Conservation (phyloP, 1,140 invertebrate genomes). For the Magallana ariakensis region DNA sequence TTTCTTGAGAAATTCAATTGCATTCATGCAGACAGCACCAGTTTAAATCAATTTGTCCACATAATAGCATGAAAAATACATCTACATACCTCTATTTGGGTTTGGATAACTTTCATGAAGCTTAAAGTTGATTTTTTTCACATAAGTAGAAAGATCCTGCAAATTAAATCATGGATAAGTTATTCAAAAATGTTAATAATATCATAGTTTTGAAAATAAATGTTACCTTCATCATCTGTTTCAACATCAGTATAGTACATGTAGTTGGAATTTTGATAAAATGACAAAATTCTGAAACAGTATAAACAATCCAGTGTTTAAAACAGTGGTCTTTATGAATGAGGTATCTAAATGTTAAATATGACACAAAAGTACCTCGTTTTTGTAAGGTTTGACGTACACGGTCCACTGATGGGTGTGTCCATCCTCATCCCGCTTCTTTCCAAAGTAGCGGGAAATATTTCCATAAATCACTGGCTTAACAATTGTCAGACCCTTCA, state of each 20-base stretch:
- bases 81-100: conserved; percentile 86
- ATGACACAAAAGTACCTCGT: conserved; percentile 82
- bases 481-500: conserved; percentile 91
- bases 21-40: no score
- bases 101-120: conserved; percentile 98
- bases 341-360: neutral
- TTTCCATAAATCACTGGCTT: conserved; percentile 99
- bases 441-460: conserved; percentile 95
- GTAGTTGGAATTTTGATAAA: no score
- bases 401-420: conserved; percentile 99
- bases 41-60: no score
- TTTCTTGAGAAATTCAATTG: no score
- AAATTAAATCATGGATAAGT: conserved; percentile 39
- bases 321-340: no score
- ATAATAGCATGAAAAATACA: no score
- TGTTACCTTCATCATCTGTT: no score
- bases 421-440: conserved; percentile 98
- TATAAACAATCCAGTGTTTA: no score
- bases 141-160: conserved; percentile 93
- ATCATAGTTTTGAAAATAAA: neutral
- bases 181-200: neutral
- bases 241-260: no score
- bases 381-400: conserved; percentile 94
- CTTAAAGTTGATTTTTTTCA: conserved; percentile 99
- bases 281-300: no score